Evolutionary conservation across 2,888 invertebrate species (phyloP), one percentile per base, ranked within the genome.

Genomic region (Pyrgus malvae): DNA sequence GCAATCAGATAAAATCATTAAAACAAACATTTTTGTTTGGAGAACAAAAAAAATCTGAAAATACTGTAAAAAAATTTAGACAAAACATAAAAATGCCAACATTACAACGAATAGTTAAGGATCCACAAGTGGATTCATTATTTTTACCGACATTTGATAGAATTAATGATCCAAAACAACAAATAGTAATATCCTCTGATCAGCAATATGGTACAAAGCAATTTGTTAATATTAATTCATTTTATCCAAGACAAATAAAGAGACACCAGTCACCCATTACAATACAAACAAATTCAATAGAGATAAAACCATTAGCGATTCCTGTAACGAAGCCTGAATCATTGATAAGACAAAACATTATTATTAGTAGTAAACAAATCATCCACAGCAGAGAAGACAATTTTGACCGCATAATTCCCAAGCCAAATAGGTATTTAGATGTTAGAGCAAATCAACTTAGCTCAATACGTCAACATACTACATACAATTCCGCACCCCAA

Each of bases 281-380:
- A 25, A 68, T 87, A 58, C 89, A 89, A 63, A 87, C 87, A 0
- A 83, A 89, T 62, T 74, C 74, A 1, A 62, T 70, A 6, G 80
- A 81, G 63, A 76, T 89, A 51, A 72, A 78, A 14, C 86, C 86
- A 1, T 57, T 89, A 17, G 71, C 72, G 6, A 67, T 89, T 42
- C 72, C 75, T 11, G 58, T 84, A 29, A 56, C 70, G 4, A 74
- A 78, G 14, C 74, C 77, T 1, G 27, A 69, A 5, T 66, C 63
- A 50, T 31, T 75, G 7, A 65, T 84, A 3, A 77, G 78, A 57
- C 78, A 82, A 62, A 78, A 83, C 55, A 77, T 87, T 11, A 61
- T 87, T 23, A 63, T 86, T 2, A 70, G 76, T 14, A 74, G 80
- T 1, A 21, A n/a, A 41, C 21, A 40, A n/a, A 27, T 9, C 11